Conservation (phyloP, 1,140 invertebrate genomes). For the Drosophila prosaltans region DNA sequence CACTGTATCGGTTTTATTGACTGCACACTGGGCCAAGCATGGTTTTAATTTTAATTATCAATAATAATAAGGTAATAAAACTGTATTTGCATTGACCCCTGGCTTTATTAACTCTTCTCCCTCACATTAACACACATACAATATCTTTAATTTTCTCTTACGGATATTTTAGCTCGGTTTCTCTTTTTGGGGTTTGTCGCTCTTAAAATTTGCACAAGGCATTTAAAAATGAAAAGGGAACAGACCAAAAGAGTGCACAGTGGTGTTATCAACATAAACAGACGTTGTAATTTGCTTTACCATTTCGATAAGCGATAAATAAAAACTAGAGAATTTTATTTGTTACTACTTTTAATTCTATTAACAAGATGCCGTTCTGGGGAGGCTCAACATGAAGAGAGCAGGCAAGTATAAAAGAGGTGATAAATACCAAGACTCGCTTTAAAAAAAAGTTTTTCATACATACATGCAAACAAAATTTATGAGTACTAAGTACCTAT, state of each 20-base stretch:
- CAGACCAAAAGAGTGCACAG: background rate
- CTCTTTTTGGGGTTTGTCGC: slow-evolving; percentile 21
- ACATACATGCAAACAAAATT: no score
- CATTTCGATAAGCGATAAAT: no score
- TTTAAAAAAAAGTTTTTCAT: no score
- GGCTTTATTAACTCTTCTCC: slow-evolving; percentile 13
- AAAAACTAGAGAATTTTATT: no score
- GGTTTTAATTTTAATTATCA: slow-evolving; percentile 38
- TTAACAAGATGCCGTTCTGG: no score
- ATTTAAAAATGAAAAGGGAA: slow-evolving; percentile 13
- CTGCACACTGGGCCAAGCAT: slow-evolving; percentile 13
- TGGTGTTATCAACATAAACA: background rate
- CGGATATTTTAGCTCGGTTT: slow-evolving; percentile 3
- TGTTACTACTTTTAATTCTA: no score
- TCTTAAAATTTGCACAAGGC: slow-evolving; percentile 32
- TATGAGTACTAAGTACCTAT: no score
- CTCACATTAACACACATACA: background rate
- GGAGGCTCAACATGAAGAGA: no score
- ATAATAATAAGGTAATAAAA: slow-evolving; percentile 42
- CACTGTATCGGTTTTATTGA: background rate
- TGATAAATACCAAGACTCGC: no score
- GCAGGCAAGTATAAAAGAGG: no score
- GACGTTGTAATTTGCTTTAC: no score
- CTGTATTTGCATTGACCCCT: slow-evolving; percentile 15
- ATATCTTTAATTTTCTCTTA: background rate